Base-by-base conservation (phyloP, 2,888 invertebrate genomes). In the Drosophila demipolita region DNA sequence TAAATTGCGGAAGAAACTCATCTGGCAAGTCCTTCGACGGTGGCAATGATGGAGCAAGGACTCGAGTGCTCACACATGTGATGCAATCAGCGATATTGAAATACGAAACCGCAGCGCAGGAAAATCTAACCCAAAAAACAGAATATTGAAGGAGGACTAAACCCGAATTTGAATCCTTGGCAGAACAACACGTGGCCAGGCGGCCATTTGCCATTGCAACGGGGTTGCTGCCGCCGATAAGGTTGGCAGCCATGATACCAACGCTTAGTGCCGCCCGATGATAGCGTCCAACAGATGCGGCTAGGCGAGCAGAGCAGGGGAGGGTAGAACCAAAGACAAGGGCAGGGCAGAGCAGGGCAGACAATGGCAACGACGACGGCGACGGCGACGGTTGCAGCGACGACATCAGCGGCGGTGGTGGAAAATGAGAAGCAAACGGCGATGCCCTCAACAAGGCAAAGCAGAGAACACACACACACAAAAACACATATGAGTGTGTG, bases 161-260 rank as follows among this genome's bases (percentile, higher is more conserved):
- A 70, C 75, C 69, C 80, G 49, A 65, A 65, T 54, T 35, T 32
- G 62, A 64, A 65, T 73, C 67, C 64, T 73, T 67, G 64, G 64
- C 62, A 52, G 2, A 50, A 73, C 69, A 74, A 74, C 77, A 78
- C 79, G 66, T 74, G 79, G 75, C 74, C 33, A 32, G 50, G 62
- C 73, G 66, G 77, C 78, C 66, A 76, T 73, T 77, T 79, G 62
- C 59, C 69, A 58, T 57, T 76, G 70, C 63, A 54, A 52, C 72
- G 68, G 79, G 77, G 78, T 78, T 70, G 78, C 52, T 54, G 75
- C 59, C 65, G 35, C 60, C 71, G 80, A 83, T 82, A 82, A 80
- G 74, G 83, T 75, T 82, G 72, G 83, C 76, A 78, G 79, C 88
- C 89, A 89, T 89, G 80, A 80, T 80, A 73, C 74, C 69, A 76